Evolutionary conservation across 2,888 invertebrate species (phyloP).

Genomic region (Macrophya alboannulata): DNA sequence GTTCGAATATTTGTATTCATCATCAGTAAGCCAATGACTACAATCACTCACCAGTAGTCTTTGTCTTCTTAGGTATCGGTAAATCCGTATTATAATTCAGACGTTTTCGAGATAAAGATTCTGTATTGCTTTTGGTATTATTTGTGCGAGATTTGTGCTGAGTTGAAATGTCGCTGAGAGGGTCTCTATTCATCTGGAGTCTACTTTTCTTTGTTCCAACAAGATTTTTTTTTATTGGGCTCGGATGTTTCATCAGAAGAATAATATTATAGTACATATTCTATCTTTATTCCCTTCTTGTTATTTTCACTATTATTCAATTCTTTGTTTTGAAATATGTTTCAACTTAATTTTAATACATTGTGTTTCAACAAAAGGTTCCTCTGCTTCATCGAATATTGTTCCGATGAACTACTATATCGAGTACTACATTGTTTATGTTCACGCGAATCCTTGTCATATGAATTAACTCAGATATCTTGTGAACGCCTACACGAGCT

Average conservation of each 20-base stretch:
- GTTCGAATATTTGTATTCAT: background rate
- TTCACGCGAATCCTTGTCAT: too few species aligned
- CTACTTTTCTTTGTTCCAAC: background rate
- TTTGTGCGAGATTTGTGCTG: background rate
- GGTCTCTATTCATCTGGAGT: background rate
- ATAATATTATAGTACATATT: too few species aligned
- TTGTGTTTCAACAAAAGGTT: too few species aligned
- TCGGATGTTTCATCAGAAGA: slow-evolving; percentile 12
- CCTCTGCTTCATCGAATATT: too few species aligned
- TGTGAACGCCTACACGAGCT: too few species aligned
- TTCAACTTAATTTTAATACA: too few species aligned
- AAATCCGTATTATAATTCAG: background rate
- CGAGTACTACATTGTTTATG: too few species aligned
- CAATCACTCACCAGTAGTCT: slow-evolving; percentile 12
- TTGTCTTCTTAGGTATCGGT: background rate
- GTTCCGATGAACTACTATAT: too few species aligned
- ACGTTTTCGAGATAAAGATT: background rate
- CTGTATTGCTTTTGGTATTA: background rate
- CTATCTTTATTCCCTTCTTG: too few species aligned
- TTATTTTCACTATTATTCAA: too few species aligned
- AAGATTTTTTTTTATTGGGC: background rate
- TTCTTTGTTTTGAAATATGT: too few species aligned
- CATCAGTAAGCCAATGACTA: background rate
- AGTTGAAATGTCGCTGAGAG: slow-evolving; percentile 5
- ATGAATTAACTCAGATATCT: too few species aligned